These are phyloP conservation scores for Numenius arquata DNA, from an alignment of 2,113 vertebrate genomes.

Conservation along the genomic window DNA sequence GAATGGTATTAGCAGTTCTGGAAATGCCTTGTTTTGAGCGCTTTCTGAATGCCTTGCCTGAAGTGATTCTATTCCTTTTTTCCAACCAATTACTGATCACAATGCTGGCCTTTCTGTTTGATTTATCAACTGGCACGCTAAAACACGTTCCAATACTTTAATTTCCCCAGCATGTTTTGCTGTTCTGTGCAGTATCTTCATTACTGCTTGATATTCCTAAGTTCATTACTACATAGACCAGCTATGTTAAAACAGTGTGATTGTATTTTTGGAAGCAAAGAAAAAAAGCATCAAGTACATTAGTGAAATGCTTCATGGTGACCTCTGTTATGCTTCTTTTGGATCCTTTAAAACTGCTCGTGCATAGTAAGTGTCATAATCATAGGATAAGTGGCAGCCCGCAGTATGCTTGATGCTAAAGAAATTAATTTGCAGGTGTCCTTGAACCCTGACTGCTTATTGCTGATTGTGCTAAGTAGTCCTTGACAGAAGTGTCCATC, in stretches of 20 bases:
- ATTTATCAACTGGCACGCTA: neutral
- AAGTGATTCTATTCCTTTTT: neutral
- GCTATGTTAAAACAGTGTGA: conserved; percentile 30
- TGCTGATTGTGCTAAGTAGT: neutral
- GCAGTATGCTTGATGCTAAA: neutral
- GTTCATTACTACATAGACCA: conserved; percentile 24
- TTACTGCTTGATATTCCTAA: conserved; percentile 1
- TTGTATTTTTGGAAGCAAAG: conserved; percentile 53
- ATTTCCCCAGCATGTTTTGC: conserved; percentile 1
- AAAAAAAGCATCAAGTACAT: neutral
- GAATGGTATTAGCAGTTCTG: neutral
- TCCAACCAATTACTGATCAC: neutral
- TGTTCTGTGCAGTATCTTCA: conserved; percentile 25
- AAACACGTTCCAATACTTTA: neutral
- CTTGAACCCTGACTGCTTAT: neutral
- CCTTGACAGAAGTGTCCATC: neutral
- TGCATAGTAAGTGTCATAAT: neutral
- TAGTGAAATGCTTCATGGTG: conserved; percentile 20
- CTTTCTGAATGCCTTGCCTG: neutral
- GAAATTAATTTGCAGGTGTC: neutral
- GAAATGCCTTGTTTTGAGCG: neutral
- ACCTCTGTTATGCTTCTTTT: conserved; percentile 29
- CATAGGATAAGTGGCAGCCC: neutral
- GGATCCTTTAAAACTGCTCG: conserved; percentile 1
- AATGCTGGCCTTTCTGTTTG: neutral